Base-by-base conservation (phyloP, 1,140 invertebrate genomes). In the Cydia strobilella region DNA sequence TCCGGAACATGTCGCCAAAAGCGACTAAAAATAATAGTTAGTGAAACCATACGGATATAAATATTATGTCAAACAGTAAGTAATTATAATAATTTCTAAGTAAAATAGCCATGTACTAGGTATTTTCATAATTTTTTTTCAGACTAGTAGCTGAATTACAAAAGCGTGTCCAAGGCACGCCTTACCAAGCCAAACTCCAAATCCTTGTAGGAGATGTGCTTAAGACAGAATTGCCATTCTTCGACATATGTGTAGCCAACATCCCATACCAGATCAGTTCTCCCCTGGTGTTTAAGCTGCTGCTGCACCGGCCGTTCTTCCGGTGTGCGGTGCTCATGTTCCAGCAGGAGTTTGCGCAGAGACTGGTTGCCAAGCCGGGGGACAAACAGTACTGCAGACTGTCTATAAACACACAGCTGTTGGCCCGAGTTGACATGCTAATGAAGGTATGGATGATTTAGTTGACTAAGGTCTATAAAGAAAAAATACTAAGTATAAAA, bases 231-330 rank as follows among this genome's bases (percentile, higher is more conserved):
- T 93, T 99, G 76, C 99, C 99, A n/a, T 98, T 98, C 86, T 99
- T 99, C 90, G 98, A 99, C 93, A 95, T 99, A n/a, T 99, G 99
- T 94, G 97, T 99, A 25, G 98, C 99, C n/a, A 99, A 99, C 94
- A 95, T 99, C 27, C 99, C 99, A 0, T 99, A 99, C 91, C 98
- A 99, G 94, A 99, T 99, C 82, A 99, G 99, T 80, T 99, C 99
- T 1, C 99, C 99, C 1, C 95, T 99, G 84, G 97, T 99, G 1
- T 99, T 99, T 85, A 99, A 99, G 93, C 91, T 99, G 62, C 93
- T 99, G 13, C 93, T 99, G n/a, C 99, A 99, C 88, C 95, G 97
- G 15, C 95, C 95, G 63, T 94, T 96, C 79, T 97, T 96, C 86
- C 96, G 99, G 82, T 99, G 98, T 95, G 99, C 99, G 20, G 95